Evolutionary conservation across 2,888 invertebrate species (phyloP), one percentile per base, ranked within the genome.

Genomic region (Drosophila cracens): DNA sequence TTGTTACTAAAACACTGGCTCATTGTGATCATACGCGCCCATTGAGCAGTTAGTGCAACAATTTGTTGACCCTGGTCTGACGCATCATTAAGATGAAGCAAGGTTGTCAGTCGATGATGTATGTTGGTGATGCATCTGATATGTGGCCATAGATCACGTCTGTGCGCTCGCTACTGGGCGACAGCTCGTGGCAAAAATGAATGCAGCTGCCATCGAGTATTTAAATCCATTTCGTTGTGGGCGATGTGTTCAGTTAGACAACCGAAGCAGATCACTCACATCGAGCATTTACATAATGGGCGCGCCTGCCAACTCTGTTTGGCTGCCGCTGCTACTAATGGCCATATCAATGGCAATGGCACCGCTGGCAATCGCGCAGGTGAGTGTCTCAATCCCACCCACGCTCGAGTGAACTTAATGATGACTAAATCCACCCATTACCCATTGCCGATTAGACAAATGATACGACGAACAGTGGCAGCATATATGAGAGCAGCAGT

Each of bases 131-230:
- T 75, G 75, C 63, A 73, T 77, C 67, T 70, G 73, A 75, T 86
- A 83, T 86, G 48, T 76, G 73, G 61, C 40, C 70, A 76, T 76
- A 79, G 79, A 83, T 86, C 83, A 83, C 83, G 83, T 83, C 82
- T 78, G 66, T 31, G 71, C 59, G 73, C 76, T 25, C 25, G 38
- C 64, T 36, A 34, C 63, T 70, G 48, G 25, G 21, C 54, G 43
- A 27, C n/a, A 34, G 49, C 49, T 51, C 31, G 29, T 49, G 36
- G 52, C 21, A 40, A 67, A 62, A 68, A 18, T 62, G 29, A 49
- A 74, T 61, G 64, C 75, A 54, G 64, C 66, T 29, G 27, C 53
- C 31, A 36, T 38, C 58, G 67, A 60, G 53, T 79, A 79, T 79
- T 79, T 79, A 79, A 79, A 57, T 79, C 79, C 79, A 72, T 63